Conservation (phyloP, 2,888 invertebrate species). For the Nymphalis urticae region DNA sequence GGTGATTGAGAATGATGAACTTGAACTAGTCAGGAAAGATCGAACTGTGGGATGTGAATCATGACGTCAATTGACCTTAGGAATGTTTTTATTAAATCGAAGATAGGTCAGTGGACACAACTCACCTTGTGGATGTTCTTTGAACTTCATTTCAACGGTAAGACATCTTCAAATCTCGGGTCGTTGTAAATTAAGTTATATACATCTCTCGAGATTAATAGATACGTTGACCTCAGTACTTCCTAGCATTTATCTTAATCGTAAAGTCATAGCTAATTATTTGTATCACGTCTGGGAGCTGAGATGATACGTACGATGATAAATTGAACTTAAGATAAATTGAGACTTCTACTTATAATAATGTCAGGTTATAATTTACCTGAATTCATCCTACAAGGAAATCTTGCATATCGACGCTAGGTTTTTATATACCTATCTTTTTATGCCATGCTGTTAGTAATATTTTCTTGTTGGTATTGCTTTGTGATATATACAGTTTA, state of each 20-base stretch:
- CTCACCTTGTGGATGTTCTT: neutral
- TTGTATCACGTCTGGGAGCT: neutral
- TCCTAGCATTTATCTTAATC: constrained; percentile 6
- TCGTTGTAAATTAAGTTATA: neutral
- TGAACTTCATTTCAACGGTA: neutral
- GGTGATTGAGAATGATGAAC: constrained; percentile 8
- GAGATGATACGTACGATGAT: constrained; percentile 2
- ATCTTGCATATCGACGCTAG: neutral
- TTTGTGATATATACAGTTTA: no score
- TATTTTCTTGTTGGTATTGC: no score
- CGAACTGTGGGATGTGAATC: neutral
- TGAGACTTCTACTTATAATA: constrained; percentile 1
- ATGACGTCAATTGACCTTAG: neutral
- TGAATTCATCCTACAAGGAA: neutral
- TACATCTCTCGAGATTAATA: neutral
- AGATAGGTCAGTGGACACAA: constrained; percentile 1
- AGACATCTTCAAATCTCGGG: neutral
- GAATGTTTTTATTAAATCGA: neutral
- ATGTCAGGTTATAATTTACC: neutral
- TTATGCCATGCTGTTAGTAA: no score
- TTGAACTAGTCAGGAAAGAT: neutral
- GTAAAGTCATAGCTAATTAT: constrained; percentile 2
- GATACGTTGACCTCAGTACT: constrained; percentile 4
- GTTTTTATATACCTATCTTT: no score
- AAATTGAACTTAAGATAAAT: constrained; percentile 5